A percentile compares a stretch with the other conserved stretches of the same genome.
Evolutionary conservation across 2,888 invertebrate genomes (phyloP).

Genomic region (Panzeria rudis): DNA sequence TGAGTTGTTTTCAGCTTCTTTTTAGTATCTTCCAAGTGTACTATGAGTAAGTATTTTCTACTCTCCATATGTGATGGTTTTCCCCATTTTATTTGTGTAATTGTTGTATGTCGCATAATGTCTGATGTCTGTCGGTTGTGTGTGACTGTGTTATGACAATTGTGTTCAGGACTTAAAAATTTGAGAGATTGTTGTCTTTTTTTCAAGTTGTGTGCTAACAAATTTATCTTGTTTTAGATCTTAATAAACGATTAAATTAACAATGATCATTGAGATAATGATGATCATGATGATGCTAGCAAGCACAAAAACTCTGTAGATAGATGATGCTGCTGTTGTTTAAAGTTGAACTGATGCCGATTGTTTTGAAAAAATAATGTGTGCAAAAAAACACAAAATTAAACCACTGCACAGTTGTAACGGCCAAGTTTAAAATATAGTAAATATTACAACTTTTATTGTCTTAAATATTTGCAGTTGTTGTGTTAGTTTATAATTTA

Average conservation of each 20-base stretch:
- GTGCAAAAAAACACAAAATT: constrained; percentile 21
- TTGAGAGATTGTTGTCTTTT: constrained; percentile 42
- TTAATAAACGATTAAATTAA: constrained; percentile 68
- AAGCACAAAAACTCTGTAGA: not conserved
- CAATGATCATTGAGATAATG: constrained; percentile 51
- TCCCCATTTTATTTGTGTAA: not conserved
- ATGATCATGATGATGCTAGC: not conserved
- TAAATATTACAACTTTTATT: constrained; percentile 49
- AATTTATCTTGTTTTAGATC: constrained; percentile 69
- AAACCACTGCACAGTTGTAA: constrained; percentile 51
- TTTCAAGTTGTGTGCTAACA: constrained; percentile 50
- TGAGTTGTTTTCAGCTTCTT: constrained; percentile 20
- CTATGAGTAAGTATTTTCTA: constrained; percentile 15
- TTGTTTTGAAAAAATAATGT: not conserved
- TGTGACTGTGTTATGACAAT: constrained; percentile 65
- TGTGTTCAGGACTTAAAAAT: constrained; percentile 58
- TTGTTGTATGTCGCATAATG: constrained; percentile 44
- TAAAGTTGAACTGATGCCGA: constrained; percentile 19
- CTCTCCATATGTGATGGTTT: constrained; percentile 4
- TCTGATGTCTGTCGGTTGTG: constrained; percentile 28
- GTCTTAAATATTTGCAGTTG: constrained; percentile 24
- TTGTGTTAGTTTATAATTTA: constrained; percentile 36
- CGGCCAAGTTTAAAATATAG: constrained; percentile 63
- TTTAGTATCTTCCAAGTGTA: not conserved
- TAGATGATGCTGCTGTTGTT: constrained; percentile 12